phyloP scores from a whole-genome alignment of 1,140 invertebrate genomes.

The Zaprionus tsacasi region DNA sequence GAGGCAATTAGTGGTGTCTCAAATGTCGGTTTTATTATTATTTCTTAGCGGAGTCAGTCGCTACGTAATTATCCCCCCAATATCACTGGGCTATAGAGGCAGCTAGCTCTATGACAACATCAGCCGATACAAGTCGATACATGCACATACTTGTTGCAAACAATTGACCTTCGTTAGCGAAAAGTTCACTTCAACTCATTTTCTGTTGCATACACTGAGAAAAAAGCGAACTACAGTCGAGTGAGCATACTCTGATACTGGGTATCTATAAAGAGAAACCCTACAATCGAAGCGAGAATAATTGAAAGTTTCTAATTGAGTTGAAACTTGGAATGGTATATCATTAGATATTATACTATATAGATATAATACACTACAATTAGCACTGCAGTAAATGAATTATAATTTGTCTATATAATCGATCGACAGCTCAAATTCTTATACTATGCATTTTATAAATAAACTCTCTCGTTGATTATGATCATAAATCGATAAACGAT shows the following conservation, averaged over 20 bases:
- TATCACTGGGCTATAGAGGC: constrained; percentile 1
- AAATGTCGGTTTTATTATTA: constrained; percentile 61
- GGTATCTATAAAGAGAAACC: background rate
- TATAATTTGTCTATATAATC: background rate
- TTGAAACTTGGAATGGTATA: background rate
- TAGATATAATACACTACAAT: background rate
- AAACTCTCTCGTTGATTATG: background rate
- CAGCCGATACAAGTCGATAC: constrained; percentile 30
- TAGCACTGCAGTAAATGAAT: background rate
- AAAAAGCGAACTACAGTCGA: background rate
- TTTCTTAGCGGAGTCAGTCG: constrained; percentile 15
- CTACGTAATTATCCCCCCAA: constrained; percentile 57
- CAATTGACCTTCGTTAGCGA: constrained; percentile 74
- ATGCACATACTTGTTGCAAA: constrained; percentile 39
- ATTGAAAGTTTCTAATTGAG: constrained; percentile 2
- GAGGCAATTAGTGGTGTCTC: constrained; percentile 72
- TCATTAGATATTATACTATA: background rate
- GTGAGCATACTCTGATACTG: background rate
- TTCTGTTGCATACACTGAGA: constrained; percentile 52
- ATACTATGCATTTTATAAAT: no score
- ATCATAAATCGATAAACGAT: constrained; percentile 1
- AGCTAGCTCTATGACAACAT: constrained; percentile 65
- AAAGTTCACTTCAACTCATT: constrained; percentile 67
- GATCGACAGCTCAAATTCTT: background rate
- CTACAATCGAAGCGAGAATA: background rate